Evolutionary conservation across 2,888 invertebrate species (phyloP), one percentile per base, ranked within the genome.

Genomic region (Agrotis puta): DNA sequence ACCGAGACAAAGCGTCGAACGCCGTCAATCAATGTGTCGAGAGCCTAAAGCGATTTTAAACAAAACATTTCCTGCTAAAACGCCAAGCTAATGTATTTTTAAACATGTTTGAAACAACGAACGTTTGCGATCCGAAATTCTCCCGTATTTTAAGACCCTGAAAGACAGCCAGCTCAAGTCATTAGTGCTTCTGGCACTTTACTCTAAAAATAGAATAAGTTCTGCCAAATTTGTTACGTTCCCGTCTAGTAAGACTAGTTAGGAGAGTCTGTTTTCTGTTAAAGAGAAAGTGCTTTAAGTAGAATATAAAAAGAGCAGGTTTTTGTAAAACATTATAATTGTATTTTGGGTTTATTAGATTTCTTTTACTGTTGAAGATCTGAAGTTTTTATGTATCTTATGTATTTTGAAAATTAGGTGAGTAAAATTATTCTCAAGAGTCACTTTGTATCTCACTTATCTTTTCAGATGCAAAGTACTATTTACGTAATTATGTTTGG

Each of bases 151-250:
- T 66, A 72, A 72, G 64, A n/a, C 51, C n/a, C 18, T 57, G 65
- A 83, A 33, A 70, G 78, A 73, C 79, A 67, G 61, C 59, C 58
- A 48, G 75, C 65, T 71, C 48, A 22, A 62, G 64, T 81, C 77
- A 83, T 85, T 85, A 85, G 86, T 65, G 71, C 22, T 74, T 58
- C 71, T 50, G 51, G 62, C 59, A 54, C 50, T 59, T 67, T 63
- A 18, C 71, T 59, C 58, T 59, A 56, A 74, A 83, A 84, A 83
- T 76, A 79, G 68, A 77, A 64, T 57, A 22, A 71, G 68, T 73
- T 76, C 58, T 62, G 51, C 68, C 68, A 57, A 82, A 85, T 81
- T 74, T 59, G 81, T 74, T 69, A 77, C 56, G 63, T 72, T 61
- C 39, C 16, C 64, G 68, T 72, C 64, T 74, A 51, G 70, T n/a